Base-by-base conservation (phyloP, 2,113 vertebrate genomes). In the Lepisosteus oculatus region DNA sequence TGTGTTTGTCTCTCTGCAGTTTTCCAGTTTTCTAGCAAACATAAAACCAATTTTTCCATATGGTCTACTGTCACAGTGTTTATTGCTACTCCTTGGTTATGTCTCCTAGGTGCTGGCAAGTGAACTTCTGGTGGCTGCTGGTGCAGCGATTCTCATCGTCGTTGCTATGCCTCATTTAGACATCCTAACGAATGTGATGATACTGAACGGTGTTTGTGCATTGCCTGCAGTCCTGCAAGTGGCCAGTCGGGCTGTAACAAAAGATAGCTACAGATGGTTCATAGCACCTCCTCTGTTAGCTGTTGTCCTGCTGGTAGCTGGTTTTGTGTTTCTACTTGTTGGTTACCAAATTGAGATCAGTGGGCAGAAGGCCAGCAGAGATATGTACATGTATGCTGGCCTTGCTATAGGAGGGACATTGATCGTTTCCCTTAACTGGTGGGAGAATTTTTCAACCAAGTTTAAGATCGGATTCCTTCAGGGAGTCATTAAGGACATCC, bases 151-250 rank as follows among this genome's bases (percentile, higher is more conserved):
- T 9, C 85, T 91, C 41, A 81, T 83, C 2, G 73, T 90, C 0
- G 79, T 85, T 1, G 83, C 85, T 0, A 88, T 91, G 88, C 90
- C 89, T 5, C 81, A 85, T 55, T 72, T 91, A 67, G 88, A 90
- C 80, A 85, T 90, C 4, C 74, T 89, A 62, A 90, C 82, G 55
- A 91, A 90, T 12, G 79, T 83, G 41, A 83, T 78, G 3, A 80
- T 91, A 8, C 79, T 90, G 43, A 90, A 86, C n/a, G 59, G 80
- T 3, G 76, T 88, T 0, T 83, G 83, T 15, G 1, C 89, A 66
- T 9, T 86, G 41, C 79, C 88, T 0, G 45, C 85, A 0, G 51
- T 87, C 8, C 76, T 90, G 0, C 88, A 90, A 70, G 55, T 82
- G 6, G 43, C 73, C 0, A 13, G 76, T 54, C 78, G 81, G 43